Evolutionary conservation across 2,797 vertebrate genomes (phyloP).

Genomic region (Acanthiza pusilla): DNA sequence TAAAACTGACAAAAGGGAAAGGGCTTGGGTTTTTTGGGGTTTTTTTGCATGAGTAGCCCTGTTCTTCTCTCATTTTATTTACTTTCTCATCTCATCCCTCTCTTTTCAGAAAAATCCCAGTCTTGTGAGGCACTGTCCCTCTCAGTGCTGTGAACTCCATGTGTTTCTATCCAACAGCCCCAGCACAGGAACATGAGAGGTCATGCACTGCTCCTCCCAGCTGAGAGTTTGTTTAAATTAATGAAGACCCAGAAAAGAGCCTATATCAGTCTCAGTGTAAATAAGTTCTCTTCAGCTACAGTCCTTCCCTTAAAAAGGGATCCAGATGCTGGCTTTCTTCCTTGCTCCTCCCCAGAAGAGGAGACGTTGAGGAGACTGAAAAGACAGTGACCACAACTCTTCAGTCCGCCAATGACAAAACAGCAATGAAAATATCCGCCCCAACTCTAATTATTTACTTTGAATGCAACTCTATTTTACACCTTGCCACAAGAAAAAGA

Average conservation of each 20-base stretch:
- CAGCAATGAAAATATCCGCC: not conserved
- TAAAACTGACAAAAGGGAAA: not conserved
- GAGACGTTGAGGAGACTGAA: not conserved
- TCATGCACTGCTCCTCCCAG: not conserved
- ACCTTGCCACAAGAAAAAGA: not conserved
- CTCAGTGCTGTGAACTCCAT: not conserved
- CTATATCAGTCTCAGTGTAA: not conserved
- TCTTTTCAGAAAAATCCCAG: not conserved
- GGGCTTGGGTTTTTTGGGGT: too few relatives aligned
- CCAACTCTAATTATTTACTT: not conserved
- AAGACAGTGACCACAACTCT: not conserved
- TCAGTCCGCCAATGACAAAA: not conserved
- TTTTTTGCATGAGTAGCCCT: not conserved
- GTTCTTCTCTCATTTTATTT: not conserved
- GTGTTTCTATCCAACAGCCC: rapidly evolving
- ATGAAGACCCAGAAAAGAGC: not conserved
- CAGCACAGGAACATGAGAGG: not conserved
- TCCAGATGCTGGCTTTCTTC: not conserved
- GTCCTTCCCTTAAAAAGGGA: conserved; percentile 31
- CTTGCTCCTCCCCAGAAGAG: not conserved
- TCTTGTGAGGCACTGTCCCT: not conserved
- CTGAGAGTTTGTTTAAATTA: conserved; percentile 7
- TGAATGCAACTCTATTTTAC: not conserved
- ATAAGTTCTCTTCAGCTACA: not conserved
- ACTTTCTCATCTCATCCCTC: not conserved